Evolutionary conservation across 2,113 vertebrate species (phyloP), one percentile per base, ranked within the genome.

Genomic region (Morone chrysops): DNA sequence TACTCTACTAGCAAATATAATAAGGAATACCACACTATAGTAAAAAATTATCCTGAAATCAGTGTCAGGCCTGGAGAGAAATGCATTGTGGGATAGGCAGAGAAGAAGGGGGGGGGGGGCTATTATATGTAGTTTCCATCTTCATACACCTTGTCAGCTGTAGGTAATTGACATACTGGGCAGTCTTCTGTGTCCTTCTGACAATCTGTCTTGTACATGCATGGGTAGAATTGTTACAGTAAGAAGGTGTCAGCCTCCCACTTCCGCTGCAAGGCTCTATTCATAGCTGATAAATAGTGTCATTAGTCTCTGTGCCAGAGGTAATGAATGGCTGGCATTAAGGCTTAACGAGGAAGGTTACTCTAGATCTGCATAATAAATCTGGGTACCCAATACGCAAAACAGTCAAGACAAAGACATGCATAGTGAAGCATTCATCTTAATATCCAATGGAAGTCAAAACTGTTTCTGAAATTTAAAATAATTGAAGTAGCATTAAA

Each of bases 301-400:
- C 93, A 93, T 94, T 94, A 94, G 94, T 92, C 82, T 86, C 61
- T 31, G 88, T 87, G 89, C 89, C 88, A 81, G 82, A 76, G 87
- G 91, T 94, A 94, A 94, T 94, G 92, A 94, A 94, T 94, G 91
- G 90, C 88, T 87, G 91, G 89, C 90, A 94, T 94, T 94, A 94
- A 79, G 88, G 78, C 93, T 85, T 94, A 93, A 93, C 74, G 87
- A 93, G 92, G 92, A 92, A 92, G 92, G 94, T 93, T 94, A 93
- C 87, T 92, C 82, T 48, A 80, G 70, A 93, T 92, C 90, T 90
- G 79, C 88, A 92, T 92, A 87, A 92, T 92, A 88, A 91, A 91
- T 91, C 88, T 81, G 83, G 72, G 65, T 70, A 83, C 87, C 80
- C 61, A 78, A 60, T 70, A 89, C 67, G 62, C 73, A 83, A 66